Conservation (phyloP, 2,888 invertebrate genomes). For the Cacoxenus indagator region DNA sequence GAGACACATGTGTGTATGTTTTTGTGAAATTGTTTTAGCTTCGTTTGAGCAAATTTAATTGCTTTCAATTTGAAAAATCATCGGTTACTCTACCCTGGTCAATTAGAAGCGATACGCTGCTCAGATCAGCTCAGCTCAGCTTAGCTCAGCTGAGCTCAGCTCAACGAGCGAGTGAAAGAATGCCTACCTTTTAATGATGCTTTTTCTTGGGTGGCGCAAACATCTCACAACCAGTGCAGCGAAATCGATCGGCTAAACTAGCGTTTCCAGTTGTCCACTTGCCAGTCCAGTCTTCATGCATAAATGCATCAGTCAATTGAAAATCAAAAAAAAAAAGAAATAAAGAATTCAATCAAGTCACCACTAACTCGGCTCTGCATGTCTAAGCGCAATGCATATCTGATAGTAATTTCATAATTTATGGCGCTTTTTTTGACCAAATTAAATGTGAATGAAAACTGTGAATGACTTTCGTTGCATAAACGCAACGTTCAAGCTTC, state of each 20-base stretch:
- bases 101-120: slow-evolving; percentile 7
- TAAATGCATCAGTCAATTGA: slow-evolving; percentile 1
- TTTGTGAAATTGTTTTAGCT: not conserved
- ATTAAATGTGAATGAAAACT: not conserved
- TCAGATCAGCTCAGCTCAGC: not conserved
- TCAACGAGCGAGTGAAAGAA: not conserved
- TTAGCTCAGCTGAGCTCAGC: no score
- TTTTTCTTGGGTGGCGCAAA: slow-evolving; percentile 18
- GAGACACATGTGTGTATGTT: not conserved
- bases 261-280: not conserved
- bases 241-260: not conserved
- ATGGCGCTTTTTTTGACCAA: not conserved
- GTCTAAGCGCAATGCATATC: not conserved
- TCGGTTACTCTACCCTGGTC: not conserved
- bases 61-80: slow-evolving; percentile 19
- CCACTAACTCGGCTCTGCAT: not conserved
- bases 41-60: slow-evolving; percentile 16
- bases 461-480: not conserved
- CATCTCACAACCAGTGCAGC: not conserved
- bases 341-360: not conserved
- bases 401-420: not conserved
- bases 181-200: slow-evolving; percentile 14
- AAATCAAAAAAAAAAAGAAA: not conserved
- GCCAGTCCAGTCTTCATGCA: not conserved
- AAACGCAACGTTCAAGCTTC: no score